Percentiles rank a stretch among this genome's conserved stretches.
Evolutionary conservation across 2,113 vertebrate species (phyloP).

Genomic region (Triplophysa rosa): DNA sequence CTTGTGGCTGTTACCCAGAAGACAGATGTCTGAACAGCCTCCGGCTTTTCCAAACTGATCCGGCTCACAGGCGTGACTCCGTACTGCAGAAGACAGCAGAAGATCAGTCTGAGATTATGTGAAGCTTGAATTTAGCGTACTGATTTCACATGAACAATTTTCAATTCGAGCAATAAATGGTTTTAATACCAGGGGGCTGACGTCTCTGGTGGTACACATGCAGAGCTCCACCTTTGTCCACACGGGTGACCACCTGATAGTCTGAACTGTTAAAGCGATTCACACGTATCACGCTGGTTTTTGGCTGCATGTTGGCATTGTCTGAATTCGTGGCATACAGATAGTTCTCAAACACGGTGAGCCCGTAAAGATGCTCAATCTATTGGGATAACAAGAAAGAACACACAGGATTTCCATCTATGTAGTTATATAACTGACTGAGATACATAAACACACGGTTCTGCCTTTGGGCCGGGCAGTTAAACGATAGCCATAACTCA

Average conservation of each 20-base stretch:
- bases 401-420: not conserved
- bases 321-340: slow-evolving; percentile 97
- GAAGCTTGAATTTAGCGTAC: not conserved
- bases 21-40: slow-evolving; percentile 95
- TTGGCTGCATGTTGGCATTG: slow-evolving; percentile 93
- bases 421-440: not conserved
- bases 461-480: slow-evolving; percentile 47
- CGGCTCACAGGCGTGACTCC: slow-evolving; percentile 90
- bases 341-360: slow-evolving; percentile 97
- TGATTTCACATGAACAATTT: not conserved
- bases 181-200: slow-evolving; percentile 84
- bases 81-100: slow-evolving; percentile 69
- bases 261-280: slow-evolving; percentile 98
- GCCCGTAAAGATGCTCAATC: slow-evolving; percentile 92
- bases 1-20: slow-evolving; percentile 95
- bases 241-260: slow-evolving; percentile 94
- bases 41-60: slow-evolving; percentile 91
- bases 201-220: slow-evolving; percentile 97
- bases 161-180: not conserved
- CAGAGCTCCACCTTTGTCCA: slow-evolving; percentile 94
- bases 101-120: not conserved
- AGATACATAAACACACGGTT: slow-evolving; percentile 9
- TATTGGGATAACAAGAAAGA: slow-evolving; percentile 35
- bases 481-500: slow-evolving; percentile 67
- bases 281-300: slow-evolving; percentile 93